Evolutionary conservation across 2,113 vertebrate species (phyloP).

Genomic region (Etheostoma cragini): DNA sequence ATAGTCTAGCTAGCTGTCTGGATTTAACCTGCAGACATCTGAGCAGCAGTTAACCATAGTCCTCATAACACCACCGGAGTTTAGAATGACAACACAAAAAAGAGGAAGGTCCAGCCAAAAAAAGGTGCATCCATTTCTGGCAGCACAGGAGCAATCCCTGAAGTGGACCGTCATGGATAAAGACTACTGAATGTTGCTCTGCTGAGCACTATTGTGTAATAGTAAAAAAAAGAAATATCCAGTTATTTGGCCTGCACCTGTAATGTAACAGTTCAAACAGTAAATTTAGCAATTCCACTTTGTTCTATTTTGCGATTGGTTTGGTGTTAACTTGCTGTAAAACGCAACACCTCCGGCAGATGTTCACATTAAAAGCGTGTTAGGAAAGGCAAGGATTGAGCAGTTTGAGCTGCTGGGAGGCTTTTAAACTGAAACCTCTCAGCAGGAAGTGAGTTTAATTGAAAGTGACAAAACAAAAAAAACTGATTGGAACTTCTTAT

Average conservation of each 20-base stretch:
- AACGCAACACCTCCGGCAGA: background rate
- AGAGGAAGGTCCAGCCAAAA: no score
- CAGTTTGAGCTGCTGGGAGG: background rate
- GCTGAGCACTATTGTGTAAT: background rate
- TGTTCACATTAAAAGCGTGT: background rate
- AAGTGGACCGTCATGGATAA: no score
- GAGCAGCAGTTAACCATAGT: no score
- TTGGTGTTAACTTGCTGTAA: background rate
- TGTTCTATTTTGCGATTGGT: background rate
- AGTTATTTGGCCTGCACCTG: background rate
- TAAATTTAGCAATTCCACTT: background rate
- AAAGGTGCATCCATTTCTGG: no score
- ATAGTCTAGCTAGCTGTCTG: no score
- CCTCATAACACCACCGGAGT: no score
- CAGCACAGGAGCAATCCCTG: no score
- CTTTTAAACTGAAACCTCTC: conserved; percentile 1
- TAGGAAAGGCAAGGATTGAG: background rate
- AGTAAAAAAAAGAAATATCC: background rate
- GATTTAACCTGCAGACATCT: no score
- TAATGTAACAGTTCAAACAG: background rate
- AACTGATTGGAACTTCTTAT: background rate
- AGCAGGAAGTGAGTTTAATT: background rate
- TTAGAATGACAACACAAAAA: no score
- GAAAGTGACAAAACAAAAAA: background rate
- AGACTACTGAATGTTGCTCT: background rate